Conservation (phyloP, 2,113 vertebrate genomes). For the Argyrosomus japonicus region DNA sequence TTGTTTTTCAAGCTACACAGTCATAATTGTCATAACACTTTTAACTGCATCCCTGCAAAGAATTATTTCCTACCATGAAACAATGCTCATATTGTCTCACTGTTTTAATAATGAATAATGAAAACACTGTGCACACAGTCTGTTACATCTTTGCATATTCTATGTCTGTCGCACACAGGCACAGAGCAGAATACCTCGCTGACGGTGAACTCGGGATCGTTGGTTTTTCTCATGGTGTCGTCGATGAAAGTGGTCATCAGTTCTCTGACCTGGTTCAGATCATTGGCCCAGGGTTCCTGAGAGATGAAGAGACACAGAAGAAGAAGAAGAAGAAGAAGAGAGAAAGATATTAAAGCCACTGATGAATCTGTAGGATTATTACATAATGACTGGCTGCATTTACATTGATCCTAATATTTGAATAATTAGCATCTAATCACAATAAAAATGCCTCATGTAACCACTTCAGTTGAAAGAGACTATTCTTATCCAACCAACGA, state of each 20-base stretch:
- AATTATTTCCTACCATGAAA: not conserved
- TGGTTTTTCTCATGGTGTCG: conserved; percentile 96
- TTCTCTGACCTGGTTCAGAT: conserved; percentile 92
- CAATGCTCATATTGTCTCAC: not conserved
- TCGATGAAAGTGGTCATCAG: conserved; percentile 96
- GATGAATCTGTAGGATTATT: not conserved
- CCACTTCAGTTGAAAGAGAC: no score
- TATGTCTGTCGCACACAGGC: not conserved
- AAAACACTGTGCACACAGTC: not conserved
- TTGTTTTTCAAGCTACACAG: not conserved
- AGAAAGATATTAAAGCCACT: not conserved
- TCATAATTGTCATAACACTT: not conserved
- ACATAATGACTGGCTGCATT: not conserved
- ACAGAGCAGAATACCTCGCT: conserved; percentile 87
- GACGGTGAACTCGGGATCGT: conserved; percentile 94
- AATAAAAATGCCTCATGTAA: no score
- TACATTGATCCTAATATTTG: no score
- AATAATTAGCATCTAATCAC: no score
- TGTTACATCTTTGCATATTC: not conserved
- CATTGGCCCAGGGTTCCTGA: conserved; percentile 92
- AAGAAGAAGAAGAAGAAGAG: not conserved
- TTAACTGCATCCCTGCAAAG: not conserved
- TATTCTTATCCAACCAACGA: no score
- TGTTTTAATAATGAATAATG: not conserved
- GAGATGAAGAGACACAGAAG: not conserved